Evolutionary conservation across 2,113 vertebrate genomes (phyloP).

Genomic region (Bagarius yarrelli): DNA sequence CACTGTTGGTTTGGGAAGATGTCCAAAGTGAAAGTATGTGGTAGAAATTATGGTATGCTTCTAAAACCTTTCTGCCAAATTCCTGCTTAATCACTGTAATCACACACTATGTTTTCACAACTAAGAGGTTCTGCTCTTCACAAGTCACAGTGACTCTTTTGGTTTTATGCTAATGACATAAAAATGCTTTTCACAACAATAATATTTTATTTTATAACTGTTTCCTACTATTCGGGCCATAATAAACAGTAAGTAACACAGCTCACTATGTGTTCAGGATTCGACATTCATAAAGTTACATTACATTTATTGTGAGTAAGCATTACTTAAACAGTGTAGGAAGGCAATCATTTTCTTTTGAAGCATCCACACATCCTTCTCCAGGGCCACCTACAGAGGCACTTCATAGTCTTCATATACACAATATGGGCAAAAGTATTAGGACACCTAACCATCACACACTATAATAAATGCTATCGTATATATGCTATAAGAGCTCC

Average conservation of each 20-base stretch:
- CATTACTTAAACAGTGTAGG: neutral
- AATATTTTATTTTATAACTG: neutral
- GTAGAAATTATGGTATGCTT: too few relatives aligned
- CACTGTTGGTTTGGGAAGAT: too few relatives aligned
- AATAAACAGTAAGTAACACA: neutral
- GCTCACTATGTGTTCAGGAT: neutral
- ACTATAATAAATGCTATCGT: too few relatives aligned
- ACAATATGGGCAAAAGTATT: too few relatives aligned
- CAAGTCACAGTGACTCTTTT: too few relatives aligned
- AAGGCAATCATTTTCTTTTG: slow-evolving; percentile 1
- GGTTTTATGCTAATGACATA: neutral
- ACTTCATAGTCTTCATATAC: neutral
- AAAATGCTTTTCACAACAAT: neutral
- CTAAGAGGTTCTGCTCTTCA: too few relatives aligned
- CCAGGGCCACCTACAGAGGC: neutral
- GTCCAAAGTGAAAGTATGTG: too few relatives aligned
- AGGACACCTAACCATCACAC: too few relatives aligned
- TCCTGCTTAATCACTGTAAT: too few relatives aligned
- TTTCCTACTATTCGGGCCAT: neutral
- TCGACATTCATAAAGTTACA: neutral
- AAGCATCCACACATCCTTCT: neutral
- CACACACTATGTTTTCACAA: too few relatives aligned
- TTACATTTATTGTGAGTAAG: neutral
- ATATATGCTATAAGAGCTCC: too few relatives aligned
- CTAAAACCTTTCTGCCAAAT: too few relatives aligned